A percentile compares a stretch with the other conserved stretches of the same genome.
Evolutionary conservation across 2,888 invertebrate species (phyloP).

Genomic region (Lissocephala sabroskyi): DNA sequence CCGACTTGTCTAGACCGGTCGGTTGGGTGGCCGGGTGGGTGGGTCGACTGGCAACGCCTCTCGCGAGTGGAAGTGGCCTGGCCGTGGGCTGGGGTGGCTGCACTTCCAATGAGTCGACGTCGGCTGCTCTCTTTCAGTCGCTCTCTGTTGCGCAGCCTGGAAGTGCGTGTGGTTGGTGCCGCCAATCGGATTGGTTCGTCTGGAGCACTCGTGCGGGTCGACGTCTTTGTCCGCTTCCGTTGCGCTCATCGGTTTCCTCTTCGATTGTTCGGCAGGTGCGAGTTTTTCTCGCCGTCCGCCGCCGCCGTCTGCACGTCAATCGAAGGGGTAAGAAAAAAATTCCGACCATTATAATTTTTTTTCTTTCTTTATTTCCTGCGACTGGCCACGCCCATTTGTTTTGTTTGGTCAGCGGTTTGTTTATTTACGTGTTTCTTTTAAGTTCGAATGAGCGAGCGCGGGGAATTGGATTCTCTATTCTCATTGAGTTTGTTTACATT

Average conservation of each 20-base stretch:
- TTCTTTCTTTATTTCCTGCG: constrained; percentile 12
- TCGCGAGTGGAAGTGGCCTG: constrained; percentile 11
- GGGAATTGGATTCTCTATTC: too few relatives aligned
- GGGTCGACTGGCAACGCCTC: constrained; percentile 31
- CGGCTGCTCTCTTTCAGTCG: constrained; percentile 20
- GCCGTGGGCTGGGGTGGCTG: constrained; percentile 8
- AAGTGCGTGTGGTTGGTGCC: constrained; percentile 3
- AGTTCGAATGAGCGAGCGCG: too few relatives aligned
- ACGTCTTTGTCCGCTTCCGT: constrained; percentile 10
- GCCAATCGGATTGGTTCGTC: constrained; percentile 38
- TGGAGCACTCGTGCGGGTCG: constrained; percentile 23
- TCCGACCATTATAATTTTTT: constrained; percentile 52
- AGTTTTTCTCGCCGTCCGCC: constrained; percentile 21
- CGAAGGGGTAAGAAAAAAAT: constrained; percentile 46
- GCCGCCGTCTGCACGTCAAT: constrained; percentile 23
- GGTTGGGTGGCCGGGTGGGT: constrained; percentile 16
- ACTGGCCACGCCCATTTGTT: constrained; percentile 57
- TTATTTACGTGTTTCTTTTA: constrained; percentile 10
- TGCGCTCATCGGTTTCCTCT: constrained; percentile 21
- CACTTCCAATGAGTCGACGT: constrained; percentile 26
- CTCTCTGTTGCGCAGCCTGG: too few relatives aligned
- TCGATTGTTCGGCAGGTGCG: constrained; percentile 49
- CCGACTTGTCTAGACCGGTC: constrained; percentile 21
- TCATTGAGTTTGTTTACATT: too few relatives aligned
- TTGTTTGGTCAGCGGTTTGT: constrained; percentile 40